A percentile compares a stretch with the other conserved stretches of the same genome.
Conservation (phyloP, 2,113 vertebrate genomes). For the Ptychochromis oligacanthus region DNA sequence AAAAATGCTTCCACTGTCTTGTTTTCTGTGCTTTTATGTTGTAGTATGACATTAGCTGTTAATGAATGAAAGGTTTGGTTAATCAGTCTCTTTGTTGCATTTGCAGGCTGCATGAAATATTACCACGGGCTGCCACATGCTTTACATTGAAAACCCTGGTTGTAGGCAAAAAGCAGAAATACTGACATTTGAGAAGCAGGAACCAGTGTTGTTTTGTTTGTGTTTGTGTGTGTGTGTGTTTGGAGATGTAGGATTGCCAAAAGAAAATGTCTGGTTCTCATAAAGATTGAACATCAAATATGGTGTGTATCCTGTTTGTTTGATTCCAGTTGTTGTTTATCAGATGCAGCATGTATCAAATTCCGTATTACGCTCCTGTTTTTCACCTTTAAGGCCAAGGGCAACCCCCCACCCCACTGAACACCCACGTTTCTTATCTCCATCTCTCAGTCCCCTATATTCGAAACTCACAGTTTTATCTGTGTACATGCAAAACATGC, state of each 20-base stretch:
- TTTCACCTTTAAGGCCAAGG: neutral
- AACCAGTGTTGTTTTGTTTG: neutral
- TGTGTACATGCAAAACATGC: slow-evolving; percentile 33
- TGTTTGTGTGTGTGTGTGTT: neutral
- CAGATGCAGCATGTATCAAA: neutral
- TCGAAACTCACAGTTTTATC: slow-evolving; percentile 10
- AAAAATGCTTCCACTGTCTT: no score
- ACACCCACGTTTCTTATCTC: slow-evolving; percentile 48
- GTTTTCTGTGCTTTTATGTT: neutral
- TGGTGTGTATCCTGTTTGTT: neutral
- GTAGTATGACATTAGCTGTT: neutral
- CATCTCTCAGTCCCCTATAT: neutral
- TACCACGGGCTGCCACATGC: neutral
- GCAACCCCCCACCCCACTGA: slow-evolving; percentile 43
- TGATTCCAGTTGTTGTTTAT: neutral
- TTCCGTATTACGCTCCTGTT: neutral
- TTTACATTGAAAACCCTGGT: neutral
- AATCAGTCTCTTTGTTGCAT: neutral
- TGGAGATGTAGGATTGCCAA: neutral
- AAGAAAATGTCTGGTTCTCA: neutral
- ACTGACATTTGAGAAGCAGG: neutral
- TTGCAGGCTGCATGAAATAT: neutral
- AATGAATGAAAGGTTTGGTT: neutral
- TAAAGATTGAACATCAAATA: neutral
- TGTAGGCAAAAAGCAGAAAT: neutral